Evolutionary conservation across 2,888 invertebrate genomes (phyloP).

Genomic region (Zelleria hepariella): DNA sequence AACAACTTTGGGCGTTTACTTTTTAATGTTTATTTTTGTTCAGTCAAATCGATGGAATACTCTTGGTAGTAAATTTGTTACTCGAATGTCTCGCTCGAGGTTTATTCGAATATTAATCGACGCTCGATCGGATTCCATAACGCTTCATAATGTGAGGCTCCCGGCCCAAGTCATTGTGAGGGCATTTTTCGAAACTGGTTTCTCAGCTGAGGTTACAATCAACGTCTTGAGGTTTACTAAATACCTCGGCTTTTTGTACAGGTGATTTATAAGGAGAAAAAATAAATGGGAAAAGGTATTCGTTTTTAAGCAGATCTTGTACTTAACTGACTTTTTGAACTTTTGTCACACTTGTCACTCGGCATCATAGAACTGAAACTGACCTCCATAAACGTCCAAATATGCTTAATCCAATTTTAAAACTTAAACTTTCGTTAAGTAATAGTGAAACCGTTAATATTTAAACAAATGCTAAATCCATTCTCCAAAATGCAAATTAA

Average conservation of each 20-base stretch:
- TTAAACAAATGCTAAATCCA: too few species aligned
- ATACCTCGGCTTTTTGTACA: background rate
- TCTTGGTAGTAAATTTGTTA: constrained; percentile 15
- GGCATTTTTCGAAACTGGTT: constrained; percentile 3
- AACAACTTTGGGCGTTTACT: constrained; percentile 26
- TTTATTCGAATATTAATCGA: constrained; percentile 3
- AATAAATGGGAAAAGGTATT: background rate
- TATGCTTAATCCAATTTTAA: too few species aligned
- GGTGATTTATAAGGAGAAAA: background rate
- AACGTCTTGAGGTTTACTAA: background rate
- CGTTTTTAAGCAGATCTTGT: too few species aligned
- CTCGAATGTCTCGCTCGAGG: background rate
- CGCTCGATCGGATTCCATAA: background rate
- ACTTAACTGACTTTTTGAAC: too few species aligned
- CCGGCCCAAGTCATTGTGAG: background rate
- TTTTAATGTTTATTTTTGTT: constrained; percentile 29
- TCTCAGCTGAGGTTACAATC: background rate
- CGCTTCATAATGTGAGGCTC: background rate
- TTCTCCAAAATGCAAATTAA: background rate
- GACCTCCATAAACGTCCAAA: too few species aligned
- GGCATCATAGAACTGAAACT: too few species aligned
- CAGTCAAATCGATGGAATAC: constrained; percentile 35
- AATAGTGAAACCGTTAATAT: too few species aligned
- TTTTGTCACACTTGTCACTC: too few species aligned
- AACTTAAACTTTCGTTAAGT: background rate